Conservation (phyloP, 1,140 invertebrate species). For the Zophobas morio region DNA sequence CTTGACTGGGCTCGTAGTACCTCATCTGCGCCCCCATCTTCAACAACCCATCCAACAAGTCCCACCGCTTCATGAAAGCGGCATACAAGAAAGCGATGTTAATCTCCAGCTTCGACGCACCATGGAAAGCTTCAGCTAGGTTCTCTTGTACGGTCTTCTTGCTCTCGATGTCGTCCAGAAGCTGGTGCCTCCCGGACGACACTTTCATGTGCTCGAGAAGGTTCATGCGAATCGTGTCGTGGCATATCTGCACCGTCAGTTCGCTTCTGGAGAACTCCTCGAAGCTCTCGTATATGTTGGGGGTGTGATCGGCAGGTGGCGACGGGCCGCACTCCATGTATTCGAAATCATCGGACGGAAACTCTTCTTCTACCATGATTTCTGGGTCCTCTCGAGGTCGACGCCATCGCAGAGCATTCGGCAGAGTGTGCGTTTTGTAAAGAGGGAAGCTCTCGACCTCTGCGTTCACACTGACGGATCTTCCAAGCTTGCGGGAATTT, state of each 20-base stretch:
- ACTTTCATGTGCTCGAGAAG: constrained; percentile 80
- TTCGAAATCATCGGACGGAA: constrained; percentile 77
- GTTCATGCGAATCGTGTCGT: constrained; percentile 79
- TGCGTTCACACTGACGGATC: constrained; percentile 65
- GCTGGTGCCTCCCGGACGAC: constrained; percentile 74
- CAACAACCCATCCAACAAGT: constrained; percentile 75
- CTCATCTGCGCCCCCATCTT: constrained; percentile 78
- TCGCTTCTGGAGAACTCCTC: constrained; percentile 77
- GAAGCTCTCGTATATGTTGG: constrained; percentile 82
- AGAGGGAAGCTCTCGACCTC: constrained; percentile 65
- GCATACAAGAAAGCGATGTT: constrained; percentile 80
- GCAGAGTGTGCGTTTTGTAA: constrained; percentile 61
- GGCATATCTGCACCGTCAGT: constrained; percentile 80
- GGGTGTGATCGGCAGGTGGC: constrained; percentile 80
- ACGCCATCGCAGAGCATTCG: constrained; percentile 62
- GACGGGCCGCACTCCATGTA: constrained; percentile 82
- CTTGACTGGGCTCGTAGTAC: constrained; percentile 77
- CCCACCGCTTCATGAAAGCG: constrained; percentile 77
- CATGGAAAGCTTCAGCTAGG: constrained; percentile 68
- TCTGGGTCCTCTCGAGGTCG: constrained; percentile 71
- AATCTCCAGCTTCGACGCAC: constrained; percentile 75
- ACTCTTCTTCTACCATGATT: constrained; percentile 75
- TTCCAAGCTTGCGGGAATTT: constrained; percentile 61
- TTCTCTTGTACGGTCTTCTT: constrained; percentile 74
- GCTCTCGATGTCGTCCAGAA: constrained; percentile 80